Conservation (phyloP, 92 coral and sea anemone genomes). For the Umimayanthus chanpuru region DNA sequence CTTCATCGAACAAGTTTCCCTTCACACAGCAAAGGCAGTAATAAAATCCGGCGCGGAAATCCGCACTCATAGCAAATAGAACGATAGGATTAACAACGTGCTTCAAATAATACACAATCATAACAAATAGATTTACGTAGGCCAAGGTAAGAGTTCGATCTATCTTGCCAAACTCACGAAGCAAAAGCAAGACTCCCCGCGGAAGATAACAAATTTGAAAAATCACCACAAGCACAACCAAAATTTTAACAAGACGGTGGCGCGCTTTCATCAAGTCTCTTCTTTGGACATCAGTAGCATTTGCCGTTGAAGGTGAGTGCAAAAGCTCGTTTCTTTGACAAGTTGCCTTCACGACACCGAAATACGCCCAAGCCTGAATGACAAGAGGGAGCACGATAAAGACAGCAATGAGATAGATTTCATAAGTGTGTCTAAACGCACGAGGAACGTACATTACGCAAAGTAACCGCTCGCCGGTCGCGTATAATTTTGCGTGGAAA, state of each 20-base stretch:
- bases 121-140: slow-evolving; percentile 36
- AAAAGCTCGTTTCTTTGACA: slow-evolving; percentile 9
- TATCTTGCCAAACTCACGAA: slow-evolving; percentile 26
- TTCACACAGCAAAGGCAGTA: slow-evolving; percentile 19
- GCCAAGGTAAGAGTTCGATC: slow-evolving; percentile 5
- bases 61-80: slow-evolving; percentile 58
- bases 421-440: slow-evolving; percentile 49
- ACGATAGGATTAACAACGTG: slow-evolving; percentile 62
- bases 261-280: slow-evolving; percentile 28
- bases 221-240: slow-evolving; percentile 41
- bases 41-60: slow-evolving; percentile 53
- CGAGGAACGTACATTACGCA: slow-evolving; percentile 32
- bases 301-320: not conserved
- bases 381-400: slow-evolving; percentile 56
- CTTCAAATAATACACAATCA: slow-evolving; percentile 54
- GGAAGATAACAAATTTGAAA: slow-evolving; percentile 54
- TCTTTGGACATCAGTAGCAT: not conserved
- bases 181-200: slow-evolving; percentile 44
- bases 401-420: slow-evolving; percentile 48
- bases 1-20: too few species aligned
- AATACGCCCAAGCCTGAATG: slow-evolving; percentile 58
- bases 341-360: slow-evolving; percentile 41
- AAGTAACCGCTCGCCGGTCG: not conserved
- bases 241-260: slow-evolving; percentile 32
- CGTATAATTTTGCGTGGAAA: slow-evolving; percentile 11